These are phyloP conservation scores for Drosophila elegans DNA, from an alignment of 1,140 invertebrate genomes.

Conservation along the genomic window DNA sequence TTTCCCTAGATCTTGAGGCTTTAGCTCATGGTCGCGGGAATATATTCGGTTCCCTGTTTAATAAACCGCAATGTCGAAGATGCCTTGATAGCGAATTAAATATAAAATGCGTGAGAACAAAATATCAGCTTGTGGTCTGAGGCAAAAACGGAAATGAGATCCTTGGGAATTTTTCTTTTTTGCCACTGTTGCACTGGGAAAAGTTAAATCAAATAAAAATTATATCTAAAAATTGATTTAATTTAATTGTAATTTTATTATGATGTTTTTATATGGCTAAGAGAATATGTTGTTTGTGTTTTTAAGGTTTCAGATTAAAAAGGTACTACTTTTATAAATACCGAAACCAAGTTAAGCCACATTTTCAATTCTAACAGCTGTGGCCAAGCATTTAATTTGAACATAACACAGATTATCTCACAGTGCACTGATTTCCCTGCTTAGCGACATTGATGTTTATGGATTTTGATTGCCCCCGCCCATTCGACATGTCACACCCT, in stretches of 20 bases:
- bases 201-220: not conserved
- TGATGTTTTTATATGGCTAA: too few relatives aligned
- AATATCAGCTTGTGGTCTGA: conserved; percentile 15
- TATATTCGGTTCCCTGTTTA: conserved; percentile 45
- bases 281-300: too few relatives aligned
- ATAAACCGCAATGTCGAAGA: conserved; percentile 64
- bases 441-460: conserved; percentile 80
- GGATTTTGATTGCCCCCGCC: conserved; percentile 70
- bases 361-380: too few relatives aligned
- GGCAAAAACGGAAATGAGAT: conserved; percentile 41
- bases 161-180: conserved; percentile 21
- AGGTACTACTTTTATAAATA: too few relatives aligned
- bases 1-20: conserved; percentile 51
- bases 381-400: too few relatives aligned
- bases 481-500: conserved; percentile 6
- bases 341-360: too few relatives aligned
- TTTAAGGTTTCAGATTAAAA: too few relatives aligned
- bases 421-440: conserved; percentile 63
- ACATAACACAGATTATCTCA: not conserved
- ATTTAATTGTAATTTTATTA: not conserved
- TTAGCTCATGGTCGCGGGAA: conserved; percentile 42
- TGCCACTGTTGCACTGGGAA: not conserved
- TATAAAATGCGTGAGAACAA: conserved; percentile 72
- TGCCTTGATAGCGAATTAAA: conserved; percentile 71
- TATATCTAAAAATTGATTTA: not conserved